These are phyloP conservation scores for Atopsyche davidsoni DNA, from an alignment of 1,140 invertebrate species.

Conservation along the genomic window DNA sequence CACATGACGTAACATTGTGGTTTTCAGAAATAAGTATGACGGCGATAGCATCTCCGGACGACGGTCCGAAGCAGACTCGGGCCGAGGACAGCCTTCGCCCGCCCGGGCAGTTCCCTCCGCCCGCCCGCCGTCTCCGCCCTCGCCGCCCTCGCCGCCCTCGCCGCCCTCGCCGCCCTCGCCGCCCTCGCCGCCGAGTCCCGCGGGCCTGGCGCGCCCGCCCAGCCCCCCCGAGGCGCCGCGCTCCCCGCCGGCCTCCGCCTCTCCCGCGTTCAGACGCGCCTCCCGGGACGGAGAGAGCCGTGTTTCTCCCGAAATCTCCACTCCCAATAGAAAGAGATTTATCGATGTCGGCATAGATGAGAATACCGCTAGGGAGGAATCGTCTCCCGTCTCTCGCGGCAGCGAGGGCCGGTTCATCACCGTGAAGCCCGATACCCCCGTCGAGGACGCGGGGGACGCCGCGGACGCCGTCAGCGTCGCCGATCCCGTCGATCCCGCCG, in stretches of 20 bases:
- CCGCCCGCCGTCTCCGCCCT: neutral
- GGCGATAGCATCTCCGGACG: too few relatives aligned
- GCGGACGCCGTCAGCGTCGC: neutral
- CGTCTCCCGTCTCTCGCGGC: conserved; percentile 6
- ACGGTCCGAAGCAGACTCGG: too few relatives aligned
- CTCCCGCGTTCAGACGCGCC: neutral
- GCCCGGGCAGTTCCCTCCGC: too few relatives aligned
- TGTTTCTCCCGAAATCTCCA: neutral
- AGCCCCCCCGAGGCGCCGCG: conserved; percentile 6
- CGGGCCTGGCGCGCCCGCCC: conserved; percentile 33
- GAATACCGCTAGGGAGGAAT: neutral
- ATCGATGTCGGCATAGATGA: conserved; percentile 3
- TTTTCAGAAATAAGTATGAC: too few relatives aligned
- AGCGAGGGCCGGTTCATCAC: conserved; percentile 27
- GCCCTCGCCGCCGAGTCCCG: conserved; percentile 28
- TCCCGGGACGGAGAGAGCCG: neutral
- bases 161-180: conserved; percentile 27
- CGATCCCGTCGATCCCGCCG: neutral
- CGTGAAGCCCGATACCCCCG: conserved; percentile 22
- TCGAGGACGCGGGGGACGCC: conserved; percentile 14
- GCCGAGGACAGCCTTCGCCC: too few relatives aligned
- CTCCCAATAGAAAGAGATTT: neutral
- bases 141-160: neutral
- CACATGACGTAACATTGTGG: too few relatives aligned
- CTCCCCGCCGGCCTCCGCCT: neutral